Base-by-base conservation (phyloP, 2,888 invertebrate genomes). In the Nowickia ferox region DNA sequence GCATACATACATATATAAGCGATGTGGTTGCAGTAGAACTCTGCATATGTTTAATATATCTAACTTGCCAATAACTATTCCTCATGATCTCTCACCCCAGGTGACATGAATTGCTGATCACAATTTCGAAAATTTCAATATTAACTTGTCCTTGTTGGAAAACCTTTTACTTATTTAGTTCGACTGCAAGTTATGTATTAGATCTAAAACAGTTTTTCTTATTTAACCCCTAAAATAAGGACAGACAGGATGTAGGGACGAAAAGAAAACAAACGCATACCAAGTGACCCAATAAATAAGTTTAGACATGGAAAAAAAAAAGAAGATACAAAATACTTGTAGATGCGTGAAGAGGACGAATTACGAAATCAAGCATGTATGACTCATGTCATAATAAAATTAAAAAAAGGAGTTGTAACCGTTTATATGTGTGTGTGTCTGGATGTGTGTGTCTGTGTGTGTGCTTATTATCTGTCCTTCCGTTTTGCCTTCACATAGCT, bases 211-310 rank as follows among this genome's bases (percentile, higher is more conserved):
- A 61, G 30, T 30, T 55, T 44, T 46, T 15, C 55, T 44, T 51
- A 22, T 74, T 53, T 46, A 68, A 68, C 66, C 81, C 75, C 75
- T 75, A 80, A 72, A 61, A 44, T 19, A 53, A 55, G 59, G 48
- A 65, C 42, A 74, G 9, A 74, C 53, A 79, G 68, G 61, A 66
- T 78, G 44, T 83, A 42, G 40, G 40, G 66, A 30, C 13, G 3
- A 65, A 71, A 40, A 30, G 68, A 44, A 42, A 11, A 51, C 0
- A 40, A 53, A 46, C 11, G 19, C 68, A 17, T 72, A 51, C 48
- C 66, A 69, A 79, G 61, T 80, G 80, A 80, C 80, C 79, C 63
- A 84, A 71, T 63, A 81, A 75, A 80, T 75, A 65, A 63, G 42
- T 48, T 30, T 11, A 48, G 15, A 11, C 30, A 30, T 30, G 6